These are phyloP conservation scores for Typhlomys cinereus DNA, from an alignment of 2,113 vertebrate genomes.

Conservation along the genomic window DNA sequence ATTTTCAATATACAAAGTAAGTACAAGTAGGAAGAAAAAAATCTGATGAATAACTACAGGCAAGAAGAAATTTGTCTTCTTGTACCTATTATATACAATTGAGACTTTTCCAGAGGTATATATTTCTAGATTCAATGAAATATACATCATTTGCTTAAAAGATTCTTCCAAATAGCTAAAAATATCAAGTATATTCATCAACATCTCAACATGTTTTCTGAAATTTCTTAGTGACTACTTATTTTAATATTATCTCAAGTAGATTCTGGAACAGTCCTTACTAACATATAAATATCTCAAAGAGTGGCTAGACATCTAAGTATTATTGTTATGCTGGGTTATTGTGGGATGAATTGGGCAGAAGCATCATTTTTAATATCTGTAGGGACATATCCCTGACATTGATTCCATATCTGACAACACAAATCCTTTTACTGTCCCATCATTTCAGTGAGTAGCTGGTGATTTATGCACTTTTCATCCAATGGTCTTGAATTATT, in stretches of 20 bases:
- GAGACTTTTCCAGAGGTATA: neutral
- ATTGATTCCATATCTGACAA: neutral
- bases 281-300: neutral
- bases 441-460: neutral
- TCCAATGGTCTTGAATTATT: neutral
- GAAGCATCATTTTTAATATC: neutral
- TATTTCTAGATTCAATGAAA: slow-evolving; percentile 19
- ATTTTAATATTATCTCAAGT: neutral
- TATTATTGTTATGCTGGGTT: neutral
- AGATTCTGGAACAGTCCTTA: neutral
- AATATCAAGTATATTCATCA: slow-evolving; percentile 3
- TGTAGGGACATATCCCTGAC: neutral
- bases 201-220: neutral
- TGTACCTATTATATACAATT: slow-evolving; percentile 8
- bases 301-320: neutral
- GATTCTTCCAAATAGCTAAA: neutral
- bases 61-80: neutral
- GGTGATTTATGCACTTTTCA: neutral
- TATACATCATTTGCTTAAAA: neutral
- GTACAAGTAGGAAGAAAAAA: slow-evolving; percentile 10
- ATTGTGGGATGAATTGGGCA: neutral
- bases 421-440: neutral
- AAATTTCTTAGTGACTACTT: neutral
- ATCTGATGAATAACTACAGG: neutral
- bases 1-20: neutral